A percentile compares a stretch with the other conserved stretches of the same genome.
Conservation (phyloP, 2,888 invertebrate species). For the Trissonchulus latispiculum region DNA sequence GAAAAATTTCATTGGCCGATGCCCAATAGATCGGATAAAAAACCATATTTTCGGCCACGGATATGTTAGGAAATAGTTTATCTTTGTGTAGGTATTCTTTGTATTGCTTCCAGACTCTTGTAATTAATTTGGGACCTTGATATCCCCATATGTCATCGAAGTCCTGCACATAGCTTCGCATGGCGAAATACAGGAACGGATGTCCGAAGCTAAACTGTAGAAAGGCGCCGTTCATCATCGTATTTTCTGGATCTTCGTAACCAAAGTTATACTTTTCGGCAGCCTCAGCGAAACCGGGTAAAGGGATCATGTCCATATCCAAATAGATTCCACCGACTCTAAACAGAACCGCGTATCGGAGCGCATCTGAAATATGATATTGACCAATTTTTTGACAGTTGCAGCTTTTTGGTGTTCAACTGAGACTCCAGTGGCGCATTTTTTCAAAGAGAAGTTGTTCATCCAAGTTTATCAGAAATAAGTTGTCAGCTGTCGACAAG, state of each 20-base stretch:
- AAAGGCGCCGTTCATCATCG: slow-evolving; percentile 6
- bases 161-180: neutral
- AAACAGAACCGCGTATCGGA: slow-evolving; percentile 5
- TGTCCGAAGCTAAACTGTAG: neutral
- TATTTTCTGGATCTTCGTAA: neutral
- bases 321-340: slow-evolving; percentile 8
- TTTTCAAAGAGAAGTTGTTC: too few relatives aligned
- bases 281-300: neutral
- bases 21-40: too few relatives aligned
- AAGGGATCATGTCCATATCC: slow-evolving; percentile 10
- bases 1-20: too few relatives aligned
- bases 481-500: too few relatives aligned
- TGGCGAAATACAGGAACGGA: neutral
- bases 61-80: too few relatives aligned
- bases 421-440: too few relatives aligned
- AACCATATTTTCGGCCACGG: too few relatives aligned
- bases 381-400: too few relatives aligned
- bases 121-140: slow-evolving; percentile 7
- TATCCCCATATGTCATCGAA: neutral
- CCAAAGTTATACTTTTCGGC: neutral
- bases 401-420: too few relatives aligned
- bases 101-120: neutral
- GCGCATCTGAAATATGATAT: slow-evolving; percentile 1
- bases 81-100: too few relatives aligned
- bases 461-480: too few relatives aligned